Conservation (phyloP, 2,113 vertebrate genomes). For the Perca schrenkii region DNA sequence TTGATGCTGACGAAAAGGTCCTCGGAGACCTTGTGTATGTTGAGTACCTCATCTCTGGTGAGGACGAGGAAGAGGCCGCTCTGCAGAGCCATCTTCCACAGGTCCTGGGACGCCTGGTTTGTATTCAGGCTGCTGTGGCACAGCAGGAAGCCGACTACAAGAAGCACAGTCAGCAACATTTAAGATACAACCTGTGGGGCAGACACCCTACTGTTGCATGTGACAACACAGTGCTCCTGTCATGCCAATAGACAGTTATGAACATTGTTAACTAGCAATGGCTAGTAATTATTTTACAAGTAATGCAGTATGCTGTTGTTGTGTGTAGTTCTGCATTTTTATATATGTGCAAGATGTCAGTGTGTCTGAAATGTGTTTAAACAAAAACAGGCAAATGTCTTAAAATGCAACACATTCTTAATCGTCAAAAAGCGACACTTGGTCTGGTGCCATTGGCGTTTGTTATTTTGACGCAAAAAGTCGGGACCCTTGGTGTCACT, state of each 20-base stretch:
- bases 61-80: slow-evolving; percentile 89
- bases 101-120: slow-evolving; percentile 85
- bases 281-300: background rate
- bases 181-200: background rate
- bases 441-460: no score
- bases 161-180: slow-evolving; percentile 6
- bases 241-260: background rate
- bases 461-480: no score
- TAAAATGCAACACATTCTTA: background rate
- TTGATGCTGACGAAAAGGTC: slow-evolving; percentile 89
- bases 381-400: background rate
- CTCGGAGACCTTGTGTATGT: slow-evolving; percentile 91
- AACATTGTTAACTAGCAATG: background rate
- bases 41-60: slow-evolving; percentile 89
- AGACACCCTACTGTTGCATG: background rate
- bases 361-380: background rate
- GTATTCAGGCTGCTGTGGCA: slow-evolving; percentile 89
- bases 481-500: no score
- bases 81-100: slow-evolving; percentile 92
- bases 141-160: slow-evolving; percentile 92
- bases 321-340: background rate
- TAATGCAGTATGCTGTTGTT: background rate
- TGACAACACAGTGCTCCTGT: background rate
- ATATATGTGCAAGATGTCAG: background rate
- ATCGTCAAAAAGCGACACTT: no score